phyloP scores from a whole-genome alignment of 2,797 vertebrate genomes.

The Varecia variegata region DNA sequence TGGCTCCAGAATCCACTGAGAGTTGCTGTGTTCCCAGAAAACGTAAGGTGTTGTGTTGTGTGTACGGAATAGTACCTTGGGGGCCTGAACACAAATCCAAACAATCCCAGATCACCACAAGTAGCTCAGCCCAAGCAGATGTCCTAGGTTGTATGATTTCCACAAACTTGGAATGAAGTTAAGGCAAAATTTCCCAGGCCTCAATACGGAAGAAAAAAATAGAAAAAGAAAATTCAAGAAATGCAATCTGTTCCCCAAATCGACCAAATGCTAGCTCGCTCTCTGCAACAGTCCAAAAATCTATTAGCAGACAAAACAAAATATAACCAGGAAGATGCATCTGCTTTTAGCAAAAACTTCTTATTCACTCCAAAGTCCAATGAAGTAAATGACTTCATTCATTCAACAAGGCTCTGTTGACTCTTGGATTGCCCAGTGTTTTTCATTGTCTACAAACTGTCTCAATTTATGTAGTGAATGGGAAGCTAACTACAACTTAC shows the following conservation, averaged over 20 bases:
- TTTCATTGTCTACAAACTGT: background rate
- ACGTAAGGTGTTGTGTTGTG: background rate
- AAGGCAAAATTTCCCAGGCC: background rate
- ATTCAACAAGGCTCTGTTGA: background rate
- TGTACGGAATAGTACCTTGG: background rate
- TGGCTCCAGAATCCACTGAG: background rate
- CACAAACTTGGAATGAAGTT: background rate
- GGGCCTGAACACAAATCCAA: background rate
- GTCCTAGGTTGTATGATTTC: background rate
- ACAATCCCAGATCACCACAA: background rate
- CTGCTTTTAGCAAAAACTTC: background rate
- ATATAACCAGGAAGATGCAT: background rate
- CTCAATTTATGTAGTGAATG: background rate
- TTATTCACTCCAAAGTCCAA: background rate
- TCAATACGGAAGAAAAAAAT: background rate
- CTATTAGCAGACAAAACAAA: conserved; percentile 35
- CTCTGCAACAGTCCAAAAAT: background rate
- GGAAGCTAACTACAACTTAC: background rate
- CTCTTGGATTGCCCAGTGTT: background rate
- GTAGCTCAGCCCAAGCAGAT: background rate
- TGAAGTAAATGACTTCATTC: background rate
- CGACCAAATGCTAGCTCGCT: background rate
- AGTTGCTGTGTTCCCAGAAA: background rate
- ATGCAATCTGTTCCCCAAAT: background rate
- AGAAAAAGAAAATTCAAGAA: background rate